These are phyloP conservation scores for Drosophila dives DNA, from an alignment of 2,888 invertebrate species.

Conservation along the genomic window DNA sequence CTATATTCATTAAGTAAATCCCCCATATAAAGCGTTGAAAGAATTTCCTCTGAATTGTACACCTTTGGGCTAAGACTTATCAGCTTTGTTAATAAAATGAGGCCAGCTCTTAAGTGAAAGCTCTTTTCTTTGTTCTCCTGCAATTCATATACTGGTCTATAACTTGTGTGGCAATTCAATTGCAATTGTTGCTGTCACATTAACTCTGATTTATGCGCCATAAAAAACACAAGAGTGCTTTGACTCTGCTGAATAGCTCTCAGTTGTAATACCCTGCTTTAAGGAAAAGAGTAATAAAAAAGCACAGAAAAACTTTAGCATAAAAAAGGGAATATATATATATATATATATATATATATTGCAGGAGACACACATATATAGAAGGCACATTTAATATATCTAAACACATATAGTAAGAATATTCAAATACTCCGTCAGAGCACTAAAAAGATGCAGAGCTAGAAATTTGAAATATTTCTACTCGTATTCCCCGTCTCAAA, in stretches of 20 bases:
- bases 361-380: not conserved
- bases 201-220: conserved; percentile 72
- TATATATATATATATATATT: too few relatives aligned
- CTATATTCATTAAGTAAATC: conserved; percentile 20
- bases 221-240: conserved; percentile 55
- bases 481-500: too few relatives aligned
- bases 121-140: not conserved
- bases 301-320: not conserved
- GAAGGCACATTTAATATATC: not conserved
- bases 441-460: not conserved
- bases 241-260: conserved; percentile 16
- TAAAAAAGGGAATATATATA: not conserved
- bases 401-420: not conserved
- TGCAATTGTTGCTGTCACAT: conserved; percentile 52
- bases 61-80: not conserved
- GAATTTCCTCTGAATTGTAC: not conserved
- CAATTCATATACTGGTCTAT: conserved; percentile 23
- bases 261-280: not conserved
- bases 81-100: conserved; percentile 10
- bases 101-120: not conserved
- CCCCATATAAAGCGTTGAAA: not conserved
- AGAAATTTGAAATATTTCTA: not conserved
- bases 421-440: not conserved
- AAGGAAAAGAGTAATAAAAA: conserved; percentile 1
- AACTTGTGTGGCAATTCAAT: conserved; percentile 56